Conservation (phyloP, 1,140 invertebrate species). For the Atta cephalotes region DNA sequence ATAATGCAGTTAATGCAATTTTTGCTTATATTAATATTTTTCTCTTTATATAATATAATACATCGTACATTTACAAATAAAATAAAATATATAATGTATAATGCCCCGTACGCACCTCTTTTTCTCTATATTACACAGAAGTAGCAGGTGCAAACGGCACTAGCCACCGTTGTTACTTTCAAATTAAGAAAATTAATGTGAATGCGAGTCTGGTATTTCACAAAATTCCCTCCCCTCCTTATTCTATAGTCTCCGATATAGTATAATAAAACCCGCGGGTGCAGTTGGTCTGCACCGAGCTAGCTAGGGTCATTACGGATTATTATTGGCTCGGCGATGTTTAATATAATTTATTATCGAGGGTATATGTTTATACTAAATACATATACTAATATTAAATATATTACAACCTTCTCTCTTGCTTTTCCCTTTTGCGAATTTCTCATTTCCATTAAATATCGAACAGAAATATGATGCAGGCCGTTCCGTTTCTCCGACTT, state of each 20-base stretch:
- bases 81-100: conserved; percentile 40
- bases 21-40: background rate
- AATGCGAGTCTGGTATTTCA: conserved; percentile 62
- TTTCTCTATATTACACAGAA: conserved; percentile 33
- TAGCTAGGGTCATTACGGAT: conserved; percentile 43
- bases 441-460: conserved; percentile 21
- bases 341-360: conserved; percentile 50
- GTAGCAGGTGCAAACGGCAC: conserved; percentile 73
- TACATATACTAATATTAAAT: conserved; percentile 20
- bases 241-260: conserved; percentile 59
- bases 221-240: conserved; percentile 60
- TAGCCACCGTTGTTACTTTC: conserved; percentile 72
- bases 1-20: background rate
- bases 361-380: background rate
- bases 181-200: conserved; percentile 75
- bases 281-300: conserved; percentile 31
- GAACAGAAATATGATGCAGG: background rate
- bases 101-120: conserved; percentile 25
- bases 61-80: background rate
- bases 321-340: conserved; percentile 47
- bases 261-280: conserved; percentile 56
- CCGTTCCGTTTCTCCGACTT: background rate
- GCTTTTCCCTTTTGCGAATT: conserved; percentile 31
- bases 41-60: background rate
- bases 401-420: conserved; percentile 4